A percentile compares a stretch with the other conserved stretches of the same genome.
These are phyloP conservation scores for Eilema depressum DNA, from an alignment of 2,888 invertebrate species.

Conservation along the genomic window DNA sequence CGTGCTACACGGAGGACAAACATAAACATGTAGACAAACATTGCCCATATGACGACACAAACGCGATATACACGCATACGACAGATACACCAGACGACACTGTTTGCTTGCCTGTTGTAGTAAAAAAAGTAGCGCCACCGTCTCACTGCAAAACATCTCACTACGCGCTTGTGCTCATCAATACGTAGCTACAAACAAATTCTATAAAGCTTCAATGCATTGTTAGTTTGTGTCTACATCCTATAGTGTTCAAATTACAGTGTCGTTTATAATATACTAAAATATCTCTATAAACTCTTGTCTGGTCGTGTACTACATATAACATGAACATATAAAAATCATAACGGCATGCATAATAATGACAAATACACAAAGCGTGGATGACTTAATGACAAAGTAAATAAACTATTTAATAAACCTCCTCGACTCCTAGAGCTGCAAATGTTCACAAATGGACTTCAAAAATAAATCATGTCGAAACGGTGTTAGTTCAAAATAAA, in stretches of 20 bases:
- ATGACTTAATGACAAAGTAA: conserved; percentile 53
- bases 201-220: conserved; percentile 67
- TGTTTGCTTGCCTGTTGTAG: conserved; percentile 81
- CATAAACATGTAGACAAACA: conserved; percentile 84
- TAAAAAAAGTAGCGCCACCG: conserved; percentile 84
- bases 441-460: conserved; percentile 78
- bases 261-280: conserved; percentile 65
- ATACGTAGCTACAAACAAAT: conserved; percentile 65
- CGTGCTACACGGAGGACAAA: conserved; percentile 92
- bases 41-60: conserved; percentile 74
- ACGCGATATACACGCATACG: conserved; percentile 57
- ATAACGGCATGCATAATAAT: conserved; percentile 80
- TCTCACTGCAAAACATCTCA: conserved; percentile 61
- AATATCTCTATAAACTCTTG: conserved; percentile 57
- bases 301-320: conserved; percentile 62
- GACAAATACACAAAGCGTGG: conserved; percentile 71
- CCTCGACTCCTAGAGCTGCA: conserved; percentile 47
- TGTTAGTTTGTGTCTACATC: conserved; percentile 79
- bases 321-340: conserved; percentile 73
- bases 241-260: conserved; percentile 74
- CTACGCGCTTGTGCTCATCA: conserved; percentile 60
- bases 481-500: conserved; percentile 75
- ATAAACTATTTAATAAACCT: conserved; percentile 53
- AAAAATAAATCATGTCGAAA: conserved; percentile 83
- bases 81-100: conserved; percentile 52